Conservation (phyloP, 2,888 invertebrate species). For the Tetropium fuscum region DNA sequence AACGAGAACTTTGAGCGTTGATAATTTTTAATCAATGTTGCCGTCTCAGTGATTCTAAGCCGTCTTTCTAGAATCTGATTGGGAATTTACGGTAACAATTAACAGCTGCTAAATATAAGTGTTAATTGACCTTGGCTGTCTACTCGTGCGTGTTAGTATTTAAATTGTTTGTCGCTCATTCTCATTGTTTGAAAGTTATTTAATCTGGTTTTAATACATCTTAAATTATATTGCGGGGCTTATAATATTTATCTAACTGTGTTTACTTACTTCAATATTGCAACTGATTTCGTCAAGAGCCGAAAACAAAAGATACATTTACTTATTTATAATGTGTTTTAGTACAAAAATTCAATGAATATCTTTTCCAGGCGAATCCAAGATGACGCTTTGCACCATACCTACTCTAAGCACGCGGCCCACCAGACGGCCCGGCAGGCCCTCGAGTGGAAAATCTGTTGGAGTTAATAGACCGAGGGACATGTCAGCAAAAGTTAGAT, state of each 20-base stretch:
- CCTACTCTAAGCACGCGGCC: constrained; percentile 76
- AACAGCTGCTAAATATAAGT: constrained; percentile 9
- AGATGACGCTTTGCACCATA: constrained; percentile 79
- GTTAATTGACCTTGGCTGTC: constrained; percentile 24
- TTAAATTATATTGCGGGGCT: constrained; percentile 3
- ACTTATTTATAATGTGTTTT: too few species aligned
- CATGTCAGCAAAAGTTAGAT: constrained; percentile 60
- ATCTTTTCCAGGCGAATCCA: constrained; percentile 64
- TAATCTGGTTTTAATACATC: neutral
- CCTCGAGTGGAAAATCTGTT: constrained; percentile 66
- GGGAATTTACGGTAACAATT: constrained; percentile 5
- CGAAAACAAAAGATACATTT: too few species aligned
- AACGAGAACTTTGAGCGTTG: too few species aligned
- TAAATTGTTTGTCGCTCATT: constrained; percentile 11
- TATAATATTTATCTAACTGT: too few species aligned
- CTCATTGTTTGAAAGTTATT: constrained; percentile 12
- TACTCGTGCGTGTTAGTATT: constrained; percentile 20
- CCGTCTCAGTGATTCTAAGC: too few species aligned
- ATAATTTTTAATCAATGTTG: too few species aligned
- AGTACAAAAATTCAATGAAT: too few species aligned
- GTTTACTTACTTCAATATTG: too few species aligned
- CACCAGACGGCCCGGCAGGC: constrained; percentile 76
- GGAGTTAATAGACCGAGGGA: constrained; percentile 59
- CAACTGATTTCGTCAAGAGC: too few species aligned
- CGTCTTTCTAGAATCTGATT: too few species aligned